These are phyloP conservation scores for Laupala kohalensis DNA, from an alignment of 1,140 invertebrate genomes.

Conservation along the genomic window DNA sequence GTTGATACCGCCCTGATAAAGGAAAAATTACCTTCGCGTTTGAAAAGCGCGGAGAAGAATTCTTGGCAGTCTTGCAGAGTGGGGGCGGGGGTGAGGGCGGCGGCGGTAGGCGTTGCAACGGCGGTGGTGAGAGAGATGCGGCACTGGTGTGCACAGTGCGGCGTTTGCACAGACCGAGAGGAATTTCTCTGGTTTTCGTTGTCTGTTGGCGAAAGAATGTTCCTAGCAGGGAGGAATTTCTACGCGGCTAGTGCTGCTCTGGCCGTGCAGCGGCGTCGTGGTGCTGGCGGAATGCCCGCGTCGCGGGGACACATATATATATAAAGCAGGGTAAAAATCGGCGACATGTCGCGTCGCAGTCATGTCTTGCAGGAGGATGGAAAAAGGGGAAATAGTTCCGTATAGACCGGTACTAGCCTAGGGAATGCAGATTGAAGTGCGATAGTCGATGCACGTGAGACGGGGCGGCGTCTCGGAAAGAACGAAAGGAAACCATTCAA, in stretches of 20 bases:
- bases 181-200: background rate
- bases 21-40: background rate
- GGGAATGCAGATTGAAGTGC: background rate
- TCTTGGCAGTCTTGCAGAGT: background rate
- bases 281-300: background rate
- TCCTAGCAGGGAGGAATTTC: background rate
- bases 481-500: no score
- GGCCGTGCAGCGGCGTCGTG: no score
- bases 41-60: background rate
- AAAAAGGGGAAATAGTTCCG: background rate
- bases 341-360: background rate
- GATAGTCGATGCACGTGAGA: background rate
- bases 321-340: background rate
- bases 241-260: background rate
- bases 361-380: background rate
- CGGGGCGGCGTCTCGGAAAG: no score
- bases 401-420: background rate
- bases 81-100: no score
- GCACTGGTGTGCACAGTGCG: no score
- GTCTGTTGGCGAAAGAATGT: background rate
- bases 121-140: no score
- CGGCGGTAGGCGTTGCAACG: no score
- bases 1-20: background rate
- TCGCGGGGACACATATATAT: background rate
- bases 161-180: background rate